phyloP scores from a whole-genome alignment of 1,140 invertebrate genomes.

The Phthorimaea operculella region DNA sequence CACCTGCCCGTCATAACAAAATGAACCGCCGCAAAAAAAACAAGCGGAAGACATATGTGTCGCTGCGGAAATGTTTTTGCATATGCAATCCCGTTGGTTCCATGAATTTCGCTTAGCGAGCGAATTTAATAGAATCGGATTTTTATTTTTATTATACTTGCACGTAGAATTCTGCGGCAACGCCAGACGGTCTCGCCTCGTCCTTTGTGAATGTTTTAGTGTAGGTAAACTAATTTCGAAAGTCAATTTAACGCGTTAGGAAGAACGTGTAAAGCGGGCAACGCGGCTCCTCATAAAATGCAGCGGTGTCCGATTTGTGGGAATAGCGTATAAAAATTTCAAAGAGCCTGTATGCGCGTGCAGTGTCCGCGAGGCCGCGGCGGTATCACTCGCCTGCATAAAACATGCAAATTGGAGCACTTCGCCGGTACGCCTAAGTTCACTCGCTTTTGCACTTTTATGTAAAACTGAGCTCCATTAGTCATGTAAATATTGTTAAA shows the following conservation, averaged over 20 bases:
- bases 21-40: slow-evolving; percentile 14
- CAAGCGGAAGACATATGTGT: slow-evolving; percentile 9
- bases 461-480: slow-evolving; percentile 56
- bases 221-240: background rate
- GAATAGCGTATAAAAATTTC: slow-evolving; percentile 62
- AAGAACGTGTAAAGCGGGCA: slow-evolving; percentile 16
- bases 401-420: slow-evolving; percentile 66
- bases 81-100: background rate
- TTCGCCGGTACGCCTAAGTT: slow-evolving; percentile 55
- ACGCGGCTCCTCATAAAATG: slow-evolving; percentile 31
- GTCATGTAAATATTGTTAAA: slow-evolving; percentile 61
- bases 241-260: background rate
- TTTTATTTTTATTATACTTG: too few species aligned
- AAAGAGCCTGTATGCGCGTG: slow-evolving; percentile 47
- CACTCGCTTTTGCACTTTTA: slow-evolving; percentile 61
- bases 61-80: slow-evolving; percentile 1
- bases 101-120: too few species aligned
- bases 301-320: slow-evolving; percentile 55
- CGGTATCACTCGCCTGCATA: slow-evolving; percentile 53
- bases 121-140: too few species aligned
- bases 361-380: slow-evolving; percentile 37
- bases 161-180: too few species aligned
- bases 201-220: background rate
- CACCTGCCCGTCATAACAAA: slow-evolving; percentile 13
- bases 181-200: too few species aligned